These are phyloP conservation scores for Calliscelio sp. DNA, from an alignment of 2,888 invertebrate species.

Conservation along the genomic window DNA sequence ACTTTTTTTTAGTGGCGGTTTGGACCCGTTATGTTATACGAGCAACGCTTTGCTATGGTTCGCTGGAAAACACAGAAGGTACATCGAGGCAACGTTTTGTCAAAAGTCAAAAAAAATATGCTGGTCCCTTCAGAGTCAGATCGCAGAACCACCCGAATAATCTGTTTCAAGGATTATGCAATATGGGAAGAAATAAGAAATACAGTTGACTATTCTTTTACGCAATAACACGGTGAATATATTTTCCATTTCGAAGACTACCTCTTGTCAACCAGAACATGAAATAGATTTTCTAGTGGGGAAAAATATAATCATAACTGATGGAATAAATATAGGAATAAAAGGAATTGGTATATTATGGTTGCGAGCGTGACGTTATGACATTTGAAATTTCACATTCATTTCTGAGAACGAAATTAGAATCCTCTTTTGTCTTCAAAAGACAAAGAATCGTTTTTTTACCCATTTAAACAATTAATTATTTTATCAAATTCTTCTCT, in stretches of 20 bases:
- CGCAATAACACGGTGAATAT: no score
- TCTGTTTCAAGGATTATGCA: slow-evolving; percentile 53
- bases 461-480: no score
- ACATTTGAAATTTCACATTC: background rate
- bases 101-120: slow-evolving; percentile 50
- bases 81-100: slow-evolving; percentile 33
- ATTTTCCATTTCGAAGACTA: slow-evolving; percentile 58
- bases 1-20: slow-evolving; percentile 46
- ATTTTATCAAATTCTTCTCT: no score
- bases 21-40: slow-evolving; percentile 47
- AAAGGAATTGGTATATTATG: slow-evolving; percentile 41
- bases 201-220: no score
- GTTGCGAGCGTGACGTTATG: background rate
- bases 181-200: no score
- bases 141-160: slow-evolving; percentile 35
- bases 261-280: slow-evolving; percentile 65
- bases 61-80: slow-evolving; percentile 26
- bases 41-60: slow-evolving; percentile 19
- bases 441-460: background rate
- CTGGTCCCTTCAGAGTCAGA: slow-evolving; percentile 25
- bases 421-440: no score
- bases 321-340: slow-evolving; percentile 56
- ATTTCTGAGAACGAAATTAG: background rate
- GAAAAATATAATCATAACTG: slow-evolving; percentile 59
- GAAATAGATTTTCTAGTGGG: slow-evolving; percentile 65